Base-by-base conservation (phyloP, 2,888 invertebrate species). In the Cerastoderma edule region DNA sequence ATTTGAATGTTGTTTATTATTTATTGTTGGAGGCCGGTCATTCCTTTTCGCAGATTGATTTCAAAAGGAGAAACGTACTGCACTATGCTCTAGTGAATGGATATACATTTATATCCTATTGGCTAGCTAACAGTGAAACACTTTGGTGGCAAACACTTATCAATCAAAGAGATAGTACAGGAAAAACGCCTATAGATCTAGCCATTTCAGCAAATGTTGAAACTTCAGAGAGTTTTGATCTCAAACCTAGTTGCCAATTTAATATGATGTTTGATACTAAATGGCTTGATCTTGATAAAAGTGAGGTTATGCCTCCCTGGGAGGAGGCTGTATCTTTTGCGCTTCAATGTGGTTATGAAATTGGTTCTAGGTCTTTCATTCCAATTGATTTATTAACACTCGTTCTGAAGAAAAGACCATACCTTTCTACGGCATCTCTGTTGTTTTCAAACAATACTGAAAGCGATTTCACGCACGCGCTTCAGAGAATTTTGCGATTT, bases 61-160 rank as follows among this genome's bases (percentile, higher is more conserved):
- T 1, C 0, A 32, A 44, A 8, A 32, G 30, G 1, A 56, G 56
- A 30, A 68, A 68, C 32, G 22, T 68, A 1, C 35, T 68, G 16
- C 68, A 68, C 24, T 56, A 56, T 19, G 28, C 35, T 22, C 27
- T 68, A 3, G 4, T 6, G n/a, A 44, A 68, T 30, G 68, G 68
- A 5, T 22, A 57, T 30, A 30, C 4, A 4, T 19, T 10, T 16
- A 16, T 68, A 6, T n/a, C 46, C 28, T 3, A 68, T 30, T 5
- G 16, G 10, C 10, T 66, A 10, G 48, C 48, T 32, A 16, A 16
- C 8, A 8, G 4, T 22, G 13, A 50, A 32, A 50, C 30, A 24
- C 16, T n/a, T 3, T 13, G 19, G 22, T 66, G 48, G 50, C 2
- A 0, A 33, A 3, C 19, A 32, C 10, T 66, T 19, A 1, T 50